Base-by-base conservation (phyloP, 2,888 invertebrate species). In the Zele albiditarsus region DNA sequence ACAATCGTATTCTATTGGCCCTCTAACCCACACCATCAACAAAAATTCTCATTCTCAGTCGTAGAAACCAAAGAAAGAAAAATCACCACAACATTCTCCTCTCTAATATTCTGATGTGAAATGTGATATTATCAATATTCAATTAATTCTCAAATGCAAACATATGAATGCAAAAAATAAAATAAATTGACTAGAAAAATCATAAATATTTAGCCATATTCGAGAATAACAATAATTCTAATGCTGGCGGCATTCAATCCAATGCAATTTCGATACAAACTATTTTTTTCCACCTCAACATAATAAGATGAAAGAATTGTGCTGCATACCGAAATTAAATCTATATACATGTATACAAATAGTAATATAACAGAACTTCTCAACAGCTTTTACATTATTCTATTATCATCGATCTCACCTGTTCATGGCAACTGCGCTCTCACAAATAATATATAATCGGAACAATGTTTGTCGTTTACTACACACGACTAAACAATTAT, bases 301-400 rank as follows among this genome's bases (percentile, higher is more conserved):
- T n/a, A 33, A 33, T 6, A 33, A 33, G 33, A 33, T 33, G 4
- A 33, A 33, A 5, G 33, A 5, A 33, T 33, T 33, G 33, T 33
- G 6, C 33, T 5, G 33, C 6, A n/a, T n/a, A n/a, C n/a, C n/a
- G n/a, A n/a, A n/a, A n/a, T n/a, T n/a, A n/a, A n/a, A n/a, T n/a
- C n/a, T n/a, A n/a, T n/a, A n/a, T n/a, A n/a, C n/a, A n/a, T n/a
- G n/a, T n/a, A n/a, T n/a, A n/a, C n/a, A n/a, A n/a, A n/a, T n/a
- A n/a, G 8, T 8, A 31, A 25, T 3, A 38, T 74, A 78, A 80
- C 75, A 75, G 76, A 77, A 78, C 78, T 80, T 83, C 83, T 82
- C 82, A 84, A 87, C 81, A 86, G 85, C 84, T 87, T 86, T 85
- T 75, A 81, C 84, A 85, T 87, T 87, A 87, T 87, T 87, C 83